A percentile compares a stretch with the other conserved stretches of the same genome.
Evolutionary conservation across 2,113 vertebrate species (phyloP).

Genomic region (Cygnus atratus): DNA sequence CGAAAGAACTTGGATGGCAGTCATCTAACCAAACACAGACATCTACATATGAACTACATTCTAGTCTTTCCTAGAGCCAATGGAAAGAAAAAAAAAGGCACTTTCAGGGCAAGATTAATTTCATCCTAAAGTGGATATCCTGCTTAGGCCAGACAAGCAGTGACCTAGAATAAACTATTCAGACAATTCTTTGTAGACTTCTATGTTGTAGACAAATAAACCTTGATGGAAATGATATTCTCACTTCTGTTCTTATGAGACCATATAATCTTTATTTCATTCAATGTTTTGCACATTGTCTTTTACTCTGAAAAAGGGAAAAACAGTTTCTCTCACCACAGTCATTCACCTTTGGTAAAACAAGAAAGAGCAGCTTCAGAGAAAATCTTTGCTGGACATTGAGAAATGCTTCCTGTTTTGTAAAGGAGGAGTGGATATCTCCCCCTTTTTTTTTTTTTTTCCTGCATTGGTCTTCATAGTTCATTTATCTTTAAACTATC

Average conservation of each 20-base stretch:
- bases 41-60: background rate
- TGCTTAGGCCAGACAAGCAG: background rate
- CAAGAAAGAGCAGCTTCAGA: background rate
- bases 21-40: background rate
- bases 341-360: background rate
- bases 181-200: background rate
- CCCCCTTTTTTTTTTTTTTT: background rate
- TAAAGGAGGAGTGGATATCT: background rate
- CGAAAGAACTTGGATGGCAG: background rate
- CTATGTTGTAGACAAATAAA: background rate
- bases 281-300: background rate
- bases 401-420: background rate
- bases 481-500: background rate
- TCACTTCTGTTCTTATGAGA: background rate
- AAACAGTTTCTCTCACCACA: background rate
- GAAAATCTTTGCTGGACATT: background rate
- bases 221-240: rapidly evolving
- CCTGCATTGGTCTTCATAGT: background rate
- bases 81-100: background rate
- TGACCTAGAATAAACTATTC: background rate
- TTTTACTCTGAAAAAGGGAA: background rate
- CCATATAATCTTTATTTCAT: background rate
- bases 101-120: background rate
- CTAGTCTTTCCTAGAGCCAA: background rate
- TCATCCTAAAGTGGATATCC: background rate